Conservation (phyloP, 2,888 invertebrate species). For the Plebejus anna region DNA sequence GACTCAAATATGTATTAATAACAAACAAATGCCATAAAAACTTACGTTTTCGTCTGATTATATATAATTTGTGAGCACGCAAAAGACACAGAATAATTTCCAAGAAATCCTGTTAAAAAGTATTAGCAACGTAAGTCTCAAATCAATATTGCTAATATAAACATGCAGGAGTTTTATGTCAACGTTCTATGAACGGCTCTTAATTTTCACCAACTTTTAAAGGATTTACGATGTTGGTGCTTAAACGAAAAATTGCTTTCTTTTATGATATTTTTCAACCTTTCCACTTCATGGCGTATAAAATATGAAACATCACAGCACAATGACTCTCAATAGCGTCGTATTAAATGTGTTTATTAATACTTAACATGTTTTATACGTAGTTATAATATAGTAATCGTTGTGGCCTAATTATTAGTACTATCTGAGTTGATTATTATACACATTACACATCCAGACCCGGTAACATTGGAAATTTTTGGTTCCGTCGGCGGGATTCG, state of each 20-base stretch:
- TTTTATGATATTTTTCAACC: constrained; percentile 56
- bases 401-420: no score
- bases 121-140: background rate
- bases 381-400: background rate
- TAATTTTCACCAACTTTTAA: constrained; percentile 58
- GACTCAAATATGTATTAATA: no score
- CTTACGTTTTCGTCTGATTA: no score
- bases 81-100: background rate
- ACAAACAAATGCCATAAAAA: no score
- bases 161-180: constrained; percentile 31
- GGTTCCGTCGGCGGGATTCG: no score
- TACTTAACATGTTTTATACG: background rate
- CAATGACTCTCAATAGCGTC: background rate
- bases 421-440: no score
- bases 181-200: constrained; percentile 52
- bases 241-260: constrained; percentile 62
- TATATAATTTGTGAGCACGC: background rate
- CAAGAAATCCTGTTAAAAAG: background rate
- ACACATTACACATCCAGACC: no score
- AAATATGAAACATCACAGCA: constrained; percentile 31
- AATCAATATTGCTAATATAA: constrained; percentile 13
- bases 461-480: no score
- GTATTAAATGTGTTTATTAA: constrained; percentile 3
- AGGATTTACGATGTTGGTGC: constrained; percentile 57
- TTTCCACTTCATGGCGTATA: constrained; percentile 41